phyloP scores from a whole-genome alignment of 2,888 invertebrate species.

The Aleiodes testaceus region DNA sequence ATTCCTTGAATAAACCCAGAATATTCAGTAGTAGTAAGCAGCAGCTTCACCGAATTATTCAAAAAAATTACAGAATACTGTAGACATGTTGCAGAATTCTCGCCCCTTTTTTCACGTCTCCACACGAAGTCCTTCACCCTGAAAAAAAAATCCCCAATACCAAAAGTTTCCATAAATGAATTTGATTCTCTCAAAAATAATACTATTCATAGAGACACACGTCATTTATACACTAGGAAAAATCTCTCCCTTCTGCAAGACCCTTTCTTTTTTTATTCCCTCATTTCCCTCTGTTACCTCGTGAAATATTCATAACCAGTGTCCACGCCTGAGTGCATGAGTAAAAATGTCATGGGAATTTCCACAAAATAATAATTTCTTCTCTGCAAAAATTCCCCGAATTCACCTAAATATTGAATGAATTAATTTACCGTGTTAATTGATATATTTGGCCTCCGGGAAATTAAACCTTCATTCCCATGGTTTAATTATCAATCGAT shows the following conservation, averaged over 20 bases:
- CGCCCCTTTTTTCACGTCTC: too few species aligned
- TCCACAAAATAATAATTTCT: neutral
- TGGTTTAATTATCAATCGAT: constrained; percentile 23
- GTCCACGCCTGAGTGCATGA: constrained; percentile 29
- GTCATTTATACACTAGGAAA: constrained; percentile 37
- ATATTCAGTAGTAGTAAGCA: neutral
- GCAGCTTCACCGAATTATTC: too few species aligned
- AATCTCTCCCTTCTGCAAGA: neutral
- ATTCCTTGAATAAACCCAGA: neutral
- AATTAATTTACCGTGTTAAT: constrained; percentile 18
- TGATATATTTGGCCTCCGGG: constrained; percentile 15
- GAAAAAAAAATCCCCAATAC: neutral
- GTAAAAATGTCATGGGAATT: constrained; percentile 29
- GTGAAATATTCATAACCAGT: constrained; percentile 30
- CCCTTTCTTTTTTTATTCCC: constrained; percentile 15
- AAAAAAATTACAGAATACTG: too few species aligned
- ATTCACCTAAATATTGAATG: constrained; percentile 6
- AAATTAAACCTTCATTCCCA: constrained; percentile 12
- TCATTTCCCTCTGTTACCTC: constrained; percentile 17
- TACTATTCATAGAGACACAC: constrained; percentile 46
- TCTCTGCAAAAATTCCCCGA: neutral
- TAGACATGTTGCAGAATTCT: too few species aligned
- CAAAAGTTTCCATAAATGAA: constrained; percentile 45
- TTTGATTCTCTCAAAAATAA: constrained; percentile 38
- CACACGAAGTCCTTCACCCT: too few species aligned